Conservation (phyloP, 2,113 vertebrate species). For the Zeus faber region DNA sequence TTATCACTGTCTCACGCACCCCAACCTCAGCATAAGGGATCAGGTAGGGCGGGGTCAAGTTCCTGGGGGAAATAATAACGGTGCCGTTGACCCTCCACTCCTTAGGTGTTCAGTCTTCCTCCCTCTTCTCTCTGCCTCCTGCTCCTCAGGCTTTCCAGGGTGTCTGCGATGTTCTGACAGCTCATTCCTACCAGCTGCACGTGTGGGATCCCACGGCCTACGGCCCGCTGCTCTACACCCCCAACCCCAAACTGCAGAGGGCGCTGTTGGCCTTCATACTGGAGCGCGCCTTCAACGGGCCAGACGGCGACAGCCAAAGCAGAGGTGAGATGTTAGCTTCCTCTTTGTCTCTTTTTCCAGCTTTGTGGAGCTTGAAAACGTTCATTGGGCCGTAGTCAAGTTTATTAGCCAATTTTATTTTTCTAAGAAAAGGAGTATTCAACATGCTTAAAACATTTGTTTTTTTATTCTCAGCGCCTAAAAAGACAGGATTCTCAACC, state of each 20-base stretch:
- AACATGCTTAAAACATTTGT: no score
- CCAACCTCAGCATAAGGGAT: constrained; percentile 71
- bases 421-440: no score
- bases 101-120: constrained; percentile 78
- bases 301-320: constrained; percentile 62
- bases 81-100: no score
- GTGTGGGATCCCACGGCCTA: constrained; percentile 61
- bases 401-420: no score
- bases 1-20: constrained; percentile 72
- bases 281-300: constrained; percentile 71
- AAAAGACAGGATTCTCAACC: no score
- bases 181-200: constrained; percentile 80
- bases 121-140: background rate
- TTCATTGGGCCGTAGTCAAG: no score
- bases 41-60: constrained; percentile 74
- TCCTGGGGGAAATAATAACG: no score
- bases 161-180: constrained; percentile 83
- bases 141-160: constrained; percentile 78
- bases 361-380: background rate
- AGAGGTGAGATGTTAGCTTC: constrained; percentile 66
- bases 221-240: constrained; percentile 70
- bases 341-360: background rate
- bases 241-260: constrained; percentile 80
- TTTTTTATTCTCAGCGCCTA: no score
- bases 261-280: constrained; percentile 79